Percentiles rank a stretch among this genome's conserved stretches.
Evolutionary conservation across 2,888 invertebrate genomes (phyloP).

Genomic region (Yponomeuta evonymella): DNA sequence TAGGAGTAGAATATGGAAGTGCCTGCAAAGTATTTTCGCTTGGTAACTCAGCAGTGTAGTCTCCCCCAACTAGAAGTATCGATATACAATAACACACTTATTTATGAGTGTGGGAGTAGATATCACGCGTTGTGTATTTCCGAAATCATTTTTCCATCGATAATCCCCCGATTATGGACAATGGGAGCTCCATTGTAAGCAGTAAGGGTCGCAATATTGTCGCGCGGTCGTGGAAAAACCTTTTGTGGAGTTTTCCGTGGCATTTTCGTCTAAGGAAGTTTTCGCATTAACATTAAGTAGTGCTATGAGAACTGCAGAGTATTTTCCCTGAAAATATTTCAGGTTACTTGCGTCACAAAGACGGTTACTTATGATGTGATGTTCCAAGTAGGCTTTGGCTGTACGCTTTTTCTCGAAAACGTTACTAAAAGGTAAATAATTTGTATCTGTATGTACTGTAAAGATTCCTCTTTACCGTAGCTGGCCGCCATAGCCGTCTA

Average conservation of each 20-base stretch:
- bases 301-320: not conserved
- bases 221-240: slow-evolving; percentile 31
- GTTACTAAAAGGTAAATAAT: no score
- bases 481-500: no score
- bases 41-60: no score
- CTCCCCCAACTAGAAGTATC: not conserved
- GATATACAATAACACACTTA: not conserved
- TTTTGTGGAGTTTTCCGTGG: slow-evolving; percentile 27
- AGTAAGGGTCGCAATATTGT: slow-evolving; percentile 40
- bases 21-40: not conserved
- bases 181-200: slow-evolving; percentile 38
- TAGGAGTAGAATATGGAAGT: not conserved
- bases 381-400: not conserved
- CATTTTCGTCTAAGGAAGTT: slow-evolving; percentile 21
- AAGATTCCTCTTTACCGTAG: no score
- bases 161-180: slow-evolving; percentile 41
- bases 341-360: not conserved
- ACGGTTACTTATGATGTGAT: not conserved
- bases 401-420: not conserved
- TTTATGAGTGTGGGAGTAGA: slow-evolving; percentile 11
- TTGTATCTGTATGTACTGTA: no score
- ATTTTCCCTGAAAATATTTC: not conserved
- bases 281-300: slow-evolving; percentile 5
- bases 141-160: slow-evolving; percentile 31
- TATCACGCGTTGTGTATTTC: slow-evolving; percentile 18